Base-by-base conservation (phyloP, 1,140 invertebrate genomes). In the Camponotus pennsylvanicus region DNA sequence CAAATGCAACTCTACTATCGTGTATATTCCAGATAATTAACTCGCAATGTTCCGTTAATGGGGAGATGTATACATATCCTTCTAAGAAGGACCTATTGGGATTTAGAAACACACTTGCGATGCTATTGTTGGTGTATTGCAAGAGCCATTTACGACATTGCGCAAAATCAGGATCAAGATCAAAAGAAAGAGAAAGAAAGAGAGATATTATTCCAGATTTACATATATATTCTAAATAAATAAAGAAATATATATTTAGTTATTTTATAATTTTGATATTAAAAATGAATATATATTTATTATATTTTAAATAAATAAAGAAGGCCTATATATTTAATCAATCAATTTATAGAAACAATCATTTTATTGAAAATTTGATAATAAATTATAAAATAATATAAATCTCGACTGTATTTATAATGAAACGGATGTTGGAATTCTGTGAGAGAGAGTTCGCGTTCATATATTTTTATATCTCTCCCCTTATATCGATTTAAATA, bases 1-100 rank as follows among this genome's bases (percentile, higher is more conserved):
- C 49, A 80, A 45, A 70, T 80, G 49, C 64, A 34, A 18, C 37
- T 57, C 42, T 55, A 55, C 42, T 83, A 83, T 83, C 79, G 18
- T 18, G 13, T 49, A 75, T 61, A 83, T 83, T 83, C 79, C 55
- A 75, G 69, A 73, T 83, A 83, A 83, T 83, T 83, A 83, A 71
- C 69, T 80, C 59, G 27, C 15, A 32, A 61, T 75, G 32, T 63
- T 3, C n/a, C 4, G 18, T 40, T 75, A 75, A 75, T 71, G 55
- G n/a, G 13, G n/a, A 18, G 2, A 18, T 49, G 27, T 61, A 61
- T 45, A 69, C 37, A 37, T 37, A 71, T 83, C 13, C 11, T 37
- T 40, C 64, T 45, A 40, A 34, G 18, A 61, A 63, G 57, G 7
- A 9, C 11, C 7, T 34, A 9, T 73, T 61, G 32, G 40, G 57